Evolutionary conservation across 2,113 vertebrate genomes (phyloP), one percentile per base, ranked within the genome.

Genomic region (Mastomys coucha): DNA sequence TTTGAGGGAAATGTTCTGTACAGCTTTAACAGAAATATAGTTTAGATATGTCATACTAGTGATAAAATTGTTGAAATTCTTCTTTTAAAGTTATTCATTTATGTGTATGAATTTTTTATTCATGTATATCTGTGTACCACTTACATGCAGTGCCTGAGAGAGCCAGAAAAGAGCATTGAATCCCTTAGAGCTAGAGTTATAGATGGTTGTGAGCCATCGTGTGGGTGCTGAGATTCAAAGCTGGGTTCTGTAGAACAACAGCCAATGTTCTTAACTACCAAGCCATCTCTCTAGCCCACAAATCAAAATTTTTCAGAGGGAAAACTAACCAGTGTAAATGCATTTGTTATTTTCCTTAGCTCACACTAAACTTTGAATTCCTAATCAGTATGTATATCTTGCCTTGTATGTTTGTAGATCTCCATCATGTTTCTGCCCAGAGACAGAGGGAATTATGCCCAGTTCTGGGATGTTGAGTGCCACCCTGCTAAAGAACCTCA

Each of bases 381-480:
- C 10, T 58, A 39, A 60, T 82, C 17, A 63, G 58, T 80, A 4
- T 80, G 5, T 28, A 36, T 82, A 88, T 28, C 33, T 91, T 6
- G 86, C 91, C 58, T 82, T 77, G 1, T 92, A 4, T 91, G 10
- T 97, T 95, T 63, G 0, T 97, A 99, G 99, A 98, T 99, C 95
- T 98, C 98, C 8, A 31, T 99, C 49, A 98, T 97, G 0, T 99
- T 99, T 98, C 98, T 99, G 89, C 99, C 99, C 63, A 98, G 99
- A 98, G 99, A 99, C 89, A 94, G 94, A 92, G 99, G 99, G 7
- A 98, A 99, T 96, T 99, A 99, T 85, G 98, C 99, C 28, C 99
- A 99, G 96, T 99, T 99, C 97, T 99, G 99, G 99, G 99, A 99
- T 97, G 97, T 99, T 88, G 99, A 99, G 95, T 99, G 99, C 96